Evolutionary conservation across 2,113 vertebrate species (phyloP), one percentile per base, ranked within the genome.

Genomic region (Rhombomys opimus): DNA sequence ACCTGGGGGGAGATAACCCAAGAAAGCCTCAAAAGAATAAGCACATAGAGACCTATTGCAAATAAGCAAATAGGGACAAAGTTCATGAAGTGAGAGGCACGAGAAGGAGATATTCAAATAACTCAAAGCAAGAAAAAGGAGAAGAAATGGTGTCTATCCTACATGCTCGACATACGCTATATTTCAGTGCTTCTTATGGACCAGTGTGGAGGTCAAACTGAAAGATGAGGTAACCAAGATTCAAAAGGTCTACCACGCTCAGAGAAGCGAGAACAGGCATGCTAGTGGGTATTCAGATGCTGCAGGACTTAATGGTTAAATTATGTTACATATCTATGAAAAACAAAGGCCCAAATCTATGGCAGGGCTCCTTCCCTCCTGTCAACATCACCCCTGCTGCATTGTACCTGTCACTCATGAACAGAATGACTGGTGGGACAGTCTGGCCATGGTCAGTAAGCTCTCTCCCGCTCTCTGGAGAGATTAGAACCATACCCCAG

Each of bases 101-200:
- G 57, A 70, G 72, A 61, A 32, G 68, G 50, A 7, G 90, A 15
- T 57, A 30, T 75, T 92, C 90, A 78, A 63, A 65, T 27, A 96
- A 93, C n/a, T 54, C 90, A 82, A 95, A 92, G 41, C 50, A 92
- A 90, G 73, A 81, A n/a, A 61, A 95, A 93, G 15, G 46, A 72
- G 95, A 80, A 63, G 68, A 23, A 87, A 20, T 27, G 68, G 67
- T 63, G 22, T 50, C 20, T 67, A 75, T 35, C 87, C 68, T 1
- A 8, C 50, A 87, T 38, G 80, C 18, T 67, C 68, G 57, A 65
- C 70, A 82, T 32, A 77, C 0, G 5, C 52, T 54, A 65, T 54
- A 65, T 86, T 59, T 93, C 87, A 88, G 5, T 27, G 70, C 93
- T 65, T 89, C 78, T 87, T 73, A 90, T 8, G 76, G 59, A 78